Base-by-base conservation (phyloP, 92 coral and sea anemone species). In the Bergia sp. region DNA sequence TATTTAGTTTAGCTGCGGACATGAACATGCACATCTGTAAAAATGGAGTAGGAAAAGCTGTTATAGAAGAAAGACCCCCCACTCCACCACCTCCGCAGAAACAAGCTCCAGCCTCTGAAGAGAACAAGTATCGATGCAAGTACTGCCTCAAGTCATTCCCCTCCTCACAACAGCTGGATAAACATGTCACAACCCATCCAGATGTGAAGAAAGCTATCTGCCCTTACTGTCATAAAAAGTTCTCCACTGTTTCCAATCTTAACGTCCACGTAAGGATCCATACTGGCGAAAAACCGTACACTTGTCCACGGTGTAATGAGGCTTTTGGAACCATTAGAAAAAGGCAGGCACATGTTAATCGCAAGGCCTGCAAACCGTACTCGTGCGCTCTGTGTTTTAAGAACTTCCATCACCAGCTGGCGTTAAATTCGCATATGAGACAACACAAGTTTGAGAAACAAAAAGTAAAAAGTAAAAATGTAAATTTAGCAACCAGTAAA, bases 351-450 rank as follows among this genome's bases (percentile, higher is more conserved):
- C 87, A 84, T 50, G 7, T 84, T 42, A 10, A 12, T 13, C 1
- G 6, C 37, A 47, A 84, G 0, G 23, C 16, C 2, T 84, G 79
- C 64, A 43, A 42, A 23, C 53, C 53, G 1, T 84, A 45, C 64
- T 29, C 55, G 37, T 84, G 87, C 37, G 12, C 41, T 15, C 21
- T 71, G 38, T 84, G 87, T 36, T 29, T n/a, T 49, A 45, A 69
- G 44, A 41, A 23, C 21, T 84, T 84, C 43, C 8, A 4, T 12
- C 77, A 84, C 44, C 87, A 84, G 53, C 65, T 74, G 37, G 87
- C 87, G 0, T 74, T 69, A 15, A 84, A 84, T 74, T 84, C 87
- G 7, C 87, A 84, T 18, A 43, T 84, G 87, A 84, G 87, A 38
- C 71, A 16, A n/a, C 87, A 84, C 87, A 69, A 39, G 66, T 75